These are phyloP conservation scores for Allolobophora icterica DNA, from an alignment of 2,888 invertebrate genomes.

Conservation along the genomic window DNA sequence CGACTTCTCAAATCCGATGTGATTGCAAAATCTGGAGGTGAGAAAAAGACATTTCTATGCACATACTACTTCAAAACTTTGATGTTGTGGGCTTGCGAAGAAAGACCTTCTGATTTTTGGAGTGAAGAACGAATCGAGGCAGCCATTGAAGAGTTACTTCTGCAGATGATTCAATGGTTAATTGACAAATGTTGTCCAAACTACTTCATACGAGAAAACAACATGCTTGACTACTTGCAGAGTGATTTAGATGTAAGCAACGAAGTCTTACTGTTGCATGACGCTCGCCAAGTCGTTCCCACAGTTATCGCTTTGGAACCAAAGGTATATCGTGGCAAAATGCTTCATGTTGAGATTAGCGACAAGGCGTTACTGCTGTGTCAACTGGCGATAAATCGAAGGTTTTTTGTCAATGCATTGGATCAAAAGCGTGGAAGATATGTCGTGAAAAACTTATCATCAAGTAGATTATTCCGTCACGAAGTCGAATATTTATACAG, in stretches of 20 bases:
- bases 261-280: not conserved
- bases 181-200: conserved; percentile 22
- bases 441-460: not conserved
- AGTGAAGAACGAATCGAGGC: not conserved
- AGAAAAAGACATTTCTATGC: not conserved
- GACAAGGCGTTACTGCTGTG: not conserved
- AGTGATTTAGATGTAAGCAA: not conserved
- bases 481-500: not conserved
- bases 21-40: not conserved
- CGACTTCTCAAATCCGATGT: not conserved
- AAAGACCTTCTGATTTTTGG: not conserved
- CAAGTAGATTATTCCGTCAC: not conserved
- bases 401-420: not conserved
- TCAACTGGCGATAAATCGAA: not conserved
- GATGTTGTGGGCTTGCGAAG: conserved; percentile 18
- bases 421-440: not conserved
- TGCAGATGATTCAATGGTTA: not conserved
- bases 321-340: not conserved
- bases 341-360: not conserved
- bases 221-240: conserved; percentile 12
- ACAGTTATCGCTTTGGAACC: not conserved
- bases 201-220: not conserved
- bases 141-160: not conserved
- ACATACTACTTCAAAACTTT: conserved; percentile 20
- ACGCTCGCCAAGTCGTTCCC: not conserved